These are phyloP conservation scores for Aphelocoma coerulescens DNA, from an alignment of 2,113 vertebrate genomes.

Conservation along the genomic window DNA sequence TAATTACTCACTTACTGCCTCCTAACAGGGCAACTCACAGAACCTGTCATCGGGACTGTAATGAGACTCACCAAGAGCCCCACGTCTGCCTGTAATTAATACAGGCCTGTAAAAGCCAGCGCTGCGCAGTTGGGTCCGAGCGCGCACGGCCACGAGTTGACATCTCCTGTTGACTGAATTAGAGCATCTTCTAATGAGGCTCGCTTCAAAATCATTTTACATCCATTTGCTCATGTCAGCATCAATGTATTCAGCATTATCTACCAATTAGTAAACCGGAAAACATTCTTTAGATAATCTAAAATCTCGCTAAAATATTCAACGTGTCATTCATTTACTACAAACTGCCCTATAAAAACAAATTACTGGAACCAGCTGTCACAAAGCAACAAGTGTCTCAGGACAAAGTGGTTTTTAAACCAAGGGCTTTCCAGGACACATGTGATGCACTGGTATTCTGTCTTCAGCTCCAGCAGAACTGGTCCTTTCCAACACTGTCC, in stretches of 20 bases:
- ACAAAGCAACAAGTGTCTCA: constrained; percentile 65
- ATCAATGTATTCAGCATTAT: constrained; percentile 77
- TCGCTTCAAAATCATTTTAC: constrained; percentile 74
- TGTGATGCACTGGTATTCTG: fast-evolving
- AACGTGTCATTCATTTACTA: constrained; percentile 71
- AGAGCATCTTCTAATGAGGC: constrained; percentile 75
- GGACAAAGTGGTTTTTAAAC: neutral
- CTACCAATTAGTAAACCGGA: constrained; percentile 78
- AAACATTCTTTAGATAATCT: constrained; percentile 79
- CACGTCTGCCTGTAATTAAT: neutral
- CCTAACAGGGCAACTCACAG: neutral
- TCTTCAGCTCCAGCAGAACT: neutral
- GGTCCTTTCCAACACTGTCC: fast-evolving
- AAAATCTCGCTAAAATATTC: constrained; percentile 76
- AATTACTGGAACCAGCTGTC: constrained; percentile 76
- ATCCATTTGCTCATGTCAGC: constrained; percentile 81
- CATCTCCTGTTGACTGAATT: constrained; percentile 72
- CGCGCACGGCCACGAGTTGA: neutral
- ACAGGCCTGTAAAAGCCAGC: neutral
- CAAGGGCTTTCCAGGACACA: neutral
- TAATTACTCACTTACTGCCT: neutral
- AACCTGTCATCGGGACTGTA: neutral
- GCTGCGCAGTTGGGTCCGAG: neutral
- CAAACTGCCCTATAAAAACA: constrained; percentile 77
- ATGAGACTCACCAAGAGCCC: fast-evolving